Conservation (phyloP, 1,140 invertebrate species). For the honey bee (Apis mellifera) region Amel_HAv3.1 CM009940.2:8404501-8405000, state of each 20-base stretch:
- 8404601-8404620: not conserved
- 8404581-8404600: not conserved
- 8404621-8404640: not conserved
- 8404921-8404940: constrained; percentile 39
- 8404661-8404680: not conserved
- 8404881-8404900: not conserved
- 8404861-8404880: not conserved
- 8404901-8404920: constrained; percentile 35
- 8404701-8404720: not conserved
- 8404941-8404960: constrained; percentile 34
- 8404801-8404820: constrained; percentile 8
- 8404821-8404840: not conserved
- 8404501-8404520: not conserved
- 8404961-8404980: constrained; percentile 1
- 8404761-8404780: not conserved
- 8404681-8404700: not conserved
- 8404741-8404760: not conserved
- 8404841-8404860: not conserved
- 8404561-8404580: constrained; percentile 23
- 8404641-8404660: not conserved
- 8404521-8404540: not conserved
- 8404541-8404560: not conserved
- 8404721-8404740: not conserved
- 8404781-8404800: constrained; percentile 4
- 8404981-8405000: constrained; percentile 27